Evolutionary conservation across 2,797 vertebrate species (phyloP), one percentile per base, ranked within the genome.

Genomic region (Sphenodon punctatus): DNA sequence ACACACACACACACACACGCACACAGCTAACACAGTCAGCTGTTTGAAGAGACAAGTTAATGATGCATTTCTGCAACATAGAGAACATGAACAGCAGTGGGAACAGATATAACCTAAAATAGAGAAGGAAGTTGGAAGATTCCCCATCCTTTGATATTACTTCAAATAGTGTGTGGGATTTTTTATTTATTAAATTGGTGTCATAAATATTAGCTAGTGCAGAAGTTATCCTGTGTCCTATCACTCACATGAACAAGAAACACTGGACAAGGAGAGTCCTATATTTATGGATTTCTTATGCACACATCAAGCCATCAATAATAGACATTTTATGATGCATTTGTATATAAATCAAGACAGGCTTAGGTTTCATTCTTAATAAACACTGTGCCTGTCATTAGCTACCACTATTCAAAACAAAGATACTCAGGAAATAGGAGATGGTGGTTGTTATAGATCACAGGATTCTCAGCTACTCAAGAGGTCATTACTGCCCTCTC

Each of bases 401-500:
- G 69, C 60, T 58, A 49, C 32, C 6, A 3, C 0, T 1, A 0
- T 12, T 53, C 17, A 30, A 46, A 51, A 27, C 39, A 56, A 45
- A 68, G 17, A 61, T 2, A 16, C 14, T 9, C 56, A 2, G 2
- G 1, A 55, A 3, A 71, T 55, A 14, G 0, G 22, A 16, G 20
- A n/a, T 36, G 20, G 36, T 14, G 22, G 20, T 1, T 0, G 2
- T 27, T 36, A 48, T 3, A 30, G 66, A 42, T 25, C 30, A 1
- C 43, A 32, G 10, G 3, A 83, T 56, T 23, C n/a, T 41, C 51
- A 25, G 0, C 36, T 75, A 78, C 17, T 39, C 8, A 25, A 27
- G 39, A 1, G 2, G 1, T 25, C 48, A 2, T 3, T 74, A 63
- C 42, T 64, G 20, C 2, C 25, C 41, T 63, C 7, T 56, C 63